Conservation (phyloP, 2,797 vertebrate species). For the Silurus lanzhouensis region DNA sequence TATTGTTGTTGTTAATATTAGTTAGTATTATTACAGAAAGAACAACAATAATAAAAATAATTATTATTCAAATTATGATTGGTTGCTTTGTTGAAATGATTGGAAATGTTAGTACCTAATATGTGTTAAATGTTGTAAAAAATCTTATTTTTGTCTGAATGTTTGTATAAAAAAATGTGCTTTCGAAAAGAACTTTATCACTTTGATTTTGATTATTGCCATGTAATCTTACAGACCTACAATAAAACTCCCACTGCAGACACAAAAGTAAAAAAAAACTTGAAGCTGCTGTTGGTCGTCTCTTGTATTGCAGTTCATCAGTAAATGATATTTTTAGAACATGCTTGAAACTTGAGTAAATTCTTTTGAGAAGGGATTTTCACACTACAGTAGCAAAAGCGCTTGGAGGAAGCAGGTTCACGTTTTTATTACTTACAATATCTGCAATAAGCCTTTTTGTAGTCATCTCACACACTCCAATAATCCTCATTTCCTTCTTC, state of each 20-base stretch:
- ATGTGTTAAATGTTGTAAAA: conserved; percentile 59
- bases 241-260: conserved; percentile 38
- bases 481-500: too few relatives aligned
- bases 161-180: conserved; percentile 41
- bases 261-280: neutral
- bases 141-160: conserved; percentile 66
- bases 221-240: conserved; percentile 38
- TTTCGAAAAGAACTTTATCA: conserved; percentile 17
- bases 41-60: neutral
- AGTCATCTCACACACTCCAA: too few relatives aligned
- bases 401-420: too few relatives aligned
- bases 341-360: neutral
- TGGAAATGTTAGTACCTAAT: neutral
- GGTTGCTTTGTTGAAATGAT: conserved; percentile 10
- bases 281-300: neutral
- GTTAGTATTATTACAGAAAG: neutral
- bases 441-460: too few relatives aligned
- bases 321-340: too few relatives aligned
- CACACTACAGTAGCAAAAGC: too few relatives aligned
- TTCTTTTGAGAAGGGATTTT: neutral
- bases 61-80: neutral
- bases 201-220: conserved; percentile 10
- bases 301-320: neutral
- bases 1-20: neutral
- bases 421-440: too few relatives aligned